Conservation (phyloP, 2,888 invertebrate genomes). For the Apotomis turbidana region DNA sequence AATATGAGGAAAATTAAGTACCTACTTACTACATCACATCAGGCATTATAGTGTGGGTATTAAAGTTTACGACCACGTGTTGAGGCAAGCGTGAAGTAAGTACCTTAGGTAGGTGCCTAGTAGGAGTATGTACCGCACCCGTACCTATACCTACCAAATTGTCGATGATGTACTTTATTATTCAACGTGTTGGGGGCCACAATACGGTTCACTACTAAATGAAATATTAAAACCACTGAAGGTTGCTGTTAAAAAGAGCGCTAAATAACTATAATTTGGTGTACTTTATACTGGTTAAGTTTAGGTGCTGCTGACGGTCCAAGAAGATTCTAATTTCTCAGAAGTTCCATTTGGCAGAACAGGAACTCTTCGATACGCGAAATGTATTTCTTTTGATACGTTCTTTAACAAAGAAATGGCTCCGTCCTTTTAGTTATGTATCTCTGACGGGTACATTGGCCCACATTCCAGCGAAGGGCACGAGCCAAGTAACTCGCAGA, state of each 20-base stretch:
- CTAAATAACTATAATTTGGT: no score
- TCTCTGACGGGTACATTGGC: constrained; percentile 1
- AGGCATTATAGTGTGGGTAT: constrained; percentile 1
- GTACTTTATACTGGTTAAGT: no score
- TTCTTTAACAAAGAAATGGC: no score
- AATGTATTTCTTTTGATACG: no score
- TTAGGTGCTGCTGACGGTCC: no score
- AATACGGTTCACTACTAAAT: neutral
- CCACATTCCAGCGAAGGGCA: constrained; percentile 14
- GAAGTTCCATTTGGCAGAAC: no score
- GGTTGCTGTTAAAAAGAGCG: no score
- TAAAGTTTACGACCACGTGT: constrained; percentile 11
- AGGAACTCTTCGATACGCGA: no score
- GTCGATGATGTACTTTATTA: constrained; percentile 28
- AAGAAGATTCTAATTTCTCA: no score
- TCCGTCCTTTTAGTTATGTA: neutral
- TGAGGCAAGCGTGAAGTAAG: no score
- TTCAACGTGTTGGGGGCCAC: constrained; percentile 16
- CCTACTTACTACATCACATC: neutral
- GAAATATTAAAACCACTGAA: neutral
- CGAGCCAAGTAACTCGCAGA: neutral
- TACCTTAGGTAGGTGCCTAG: neutral
- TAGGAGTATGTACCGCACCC: neutral
- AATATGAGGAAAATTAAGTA: constrained; percentile 18
- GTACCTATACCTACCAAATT: neutral